Evolutionary conservation across 1,140 invertebrate genomes (phyloP).

Genomic region (Drosophila grimshawi): DNA sequence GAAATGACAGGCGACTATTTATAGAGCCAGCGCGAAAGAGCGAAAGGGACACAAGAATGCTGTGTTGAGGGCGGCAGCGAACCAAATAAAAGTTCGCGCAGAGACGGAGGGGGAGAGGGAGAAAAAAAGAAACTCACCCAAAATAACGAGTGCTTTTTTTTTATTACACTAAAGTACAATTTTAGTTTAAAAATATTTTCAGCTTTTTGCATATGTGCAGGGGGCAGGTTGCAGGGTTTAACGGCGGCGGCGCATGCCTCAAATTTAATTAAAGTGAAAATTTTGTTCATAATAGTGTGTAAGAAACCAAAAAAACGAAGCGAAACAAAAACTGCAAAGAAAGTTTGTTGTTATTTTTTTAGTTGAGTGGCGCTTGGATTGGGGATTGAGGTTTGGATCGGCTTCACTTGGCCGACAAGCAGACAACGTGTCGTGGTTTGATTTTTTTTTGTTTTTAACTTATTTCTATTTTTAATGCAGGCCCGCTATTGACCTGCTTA

Average conservation of each 20-base stretch:
- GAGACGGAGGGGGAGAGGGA: not conserved
- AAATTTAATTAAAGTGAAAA: constrained; percentile 83
- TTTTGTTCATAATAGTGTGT: constrained; percentile 51
- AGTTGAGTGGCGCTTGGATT: constrained; percentile 52
- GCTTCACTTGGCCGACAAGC: constrained; percentile 16
- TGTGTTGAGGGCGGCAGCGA: constrained; percentile 14
- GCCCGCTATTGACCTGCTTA: constrained; percentile 72
- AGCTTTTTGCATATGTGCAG: constrained; percentile 68
- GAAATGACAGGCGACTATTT: constrained; percentile 37
- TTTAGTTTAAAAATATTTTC: constrained; percentile 29
- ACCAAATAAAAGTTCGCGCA: not conserved
- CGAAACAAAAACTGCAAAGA: constrained; percentile 67
- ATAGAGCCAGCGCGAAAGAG: constrained; percentile 8
- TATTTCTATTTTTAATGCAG: constrained; percentile 45
- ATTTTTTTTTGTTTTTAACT: constrained; percentile 27
- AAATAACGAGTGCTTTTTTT: constrained; percentile 53
- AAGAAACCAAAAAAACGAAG: constrained; percentile 28
- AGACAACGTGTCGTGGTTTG: constrained; percentile 18
- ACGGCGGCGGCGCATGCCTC: constrained; percentile 63
- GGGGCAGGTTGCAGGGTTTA: constrained; percentile 45
- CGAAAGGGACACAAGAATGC: not conserved
- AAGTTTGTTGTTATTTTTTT: constrained; percentile 60
- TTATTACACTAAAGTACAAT: constrained; percentile 53
- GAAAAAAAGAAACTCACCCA: constrained; percentile 48
- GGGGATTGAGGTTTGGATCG: constrained; percentile 34